Evolutionary conservation across 2,888 invertebrate genomes (phyloP).

Genomic region (Lampropteryx suffumata): DNA sequence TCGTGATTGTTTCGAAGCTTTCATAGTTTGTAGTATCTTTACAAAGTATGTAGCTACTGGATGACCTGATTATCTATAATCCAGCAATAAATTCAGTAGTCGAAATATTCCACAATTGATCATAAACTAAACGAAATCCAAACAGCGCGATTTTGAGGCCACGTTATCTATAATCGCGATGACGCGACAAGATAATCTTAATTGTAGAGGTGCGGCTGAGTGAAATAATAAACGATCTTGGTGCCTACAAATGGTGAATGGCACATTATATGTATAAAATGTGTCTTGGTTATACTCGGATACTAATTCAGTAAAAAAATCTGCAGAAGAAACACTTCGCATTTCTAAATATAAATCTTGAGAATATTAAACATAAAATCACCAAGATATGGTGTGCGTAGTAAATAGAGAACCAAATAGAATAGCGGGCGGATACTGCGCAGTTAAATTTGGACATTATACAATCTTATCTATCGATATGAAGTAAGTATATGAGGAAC

Average conservation of each 20-base stretch:
- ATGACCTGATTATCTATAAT: slow-evolving; percentile 38
- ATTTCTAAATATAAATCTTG: slow-evolving; percentile 18
- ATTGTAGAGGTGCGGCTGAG: slow-evolving; percentile 66
- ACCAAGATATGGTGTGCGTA: slow-evolving; percentile 9
- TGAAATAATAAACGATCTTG: slow-evolving; percentile 25
- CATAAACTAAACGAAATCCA: slow-evolving; percentile 35
- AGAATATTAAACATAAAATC: slow-evolving; percentile 9
- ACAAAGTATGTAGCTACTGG: slow-evolving; percentile 30
- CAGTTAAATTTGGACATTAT: slow-evolving; percentile 46
- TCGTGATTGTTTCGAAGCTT: slow-evolving; percentile 1
- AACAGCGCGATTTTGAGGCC: slow-evolving; percentile 48
- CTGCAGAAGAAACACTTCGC: slow-evolving; percentile 4
- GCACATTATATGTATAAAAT: slow-evolving; percentile 45
- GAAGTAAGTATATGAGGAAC: slow-evolving; percentile 44
- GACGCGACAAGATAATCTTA: slow-evolving; percentile 57
- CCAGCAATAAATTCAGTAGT: slow-evolving; percentile 43
- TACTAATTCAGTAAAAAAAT: too few relatives aligned
- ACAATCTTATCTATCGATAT: slow-evolving; percentile 41
- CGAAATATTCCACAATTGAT: slow-evolving; percentile 44
- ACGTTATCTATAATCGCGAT: slow-evolving; percentile 56
- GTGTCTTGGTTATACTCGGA: too few relatives aligned
- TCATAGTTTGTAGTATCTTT: background rate
- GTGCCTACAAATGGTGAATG: slow-evolving; percentile 41
- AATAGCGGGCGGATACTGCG: slow-evolving; percentile 46
- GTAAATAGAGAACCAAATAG: slow-evolving; percentile 28